Percentiles rank a stretch among this genome's conserved stretches.
These are phyloP conservation scores for Semnopithecus entellus DNA, from an alignment of 2,113 vertebrate species.

Conservation along the genomic window DNA sequence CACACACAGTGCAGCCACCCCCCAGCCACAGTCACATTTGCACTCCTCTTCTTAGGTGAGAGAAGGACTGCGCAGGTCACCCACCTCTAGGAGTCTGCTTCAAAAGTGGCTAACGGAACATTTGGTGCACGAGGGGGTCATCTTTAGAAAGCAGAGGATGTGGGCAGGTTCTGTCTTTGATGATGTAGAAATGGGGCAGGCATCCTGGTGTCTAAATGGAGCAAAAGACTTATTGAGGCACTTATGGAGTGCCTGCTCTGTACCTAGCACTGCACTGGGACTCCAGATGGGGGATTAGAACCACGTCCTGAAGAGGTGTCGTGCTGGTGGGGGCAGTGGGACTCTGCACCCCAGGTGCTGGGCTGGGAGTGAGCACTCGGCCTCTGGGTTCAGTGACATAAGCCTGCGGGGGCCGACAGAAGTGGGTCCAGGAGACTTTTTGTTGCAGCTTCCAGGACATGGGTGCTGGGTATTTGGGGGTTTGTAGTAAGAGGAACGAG, in stretches of 20 bases:
- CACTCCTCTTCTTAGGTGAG: fast-evolving
- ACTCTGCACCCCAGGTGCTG: background rate
- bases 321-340: background rate
- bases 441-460: background rate
- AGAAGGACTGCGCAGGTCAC: background rate
- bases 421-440: background rate
- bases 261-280: background rate
- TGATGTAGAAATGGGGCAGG: background rate
- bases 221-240: background rate
- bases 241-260: background rate
- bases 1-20: background rate
- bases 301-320: background rate
- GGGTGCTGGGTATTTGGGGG: background rate
- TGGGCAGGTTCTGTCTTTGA: background rate
- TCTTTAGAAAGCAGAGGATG: background rate
- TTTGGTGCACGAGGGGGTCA: background rate
- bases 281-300: background rate
- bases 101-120: background rate
- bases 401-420: background rate
- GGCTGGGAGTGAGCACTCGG: background rate
- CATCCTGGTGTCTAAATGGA: background rate
- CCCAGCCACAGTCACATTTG: fast-evolving
- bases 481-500: background rate
- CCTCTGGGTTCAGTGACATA: background rate
- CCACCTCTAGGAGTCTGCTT: background rate